A percentile compares a stretch with the other conserved stretches of the same genome.
Evolutionary conservation across 1,140 invertebrate genomes (phyloP).

Genomic region (Microplitis demolitor): DNA sequence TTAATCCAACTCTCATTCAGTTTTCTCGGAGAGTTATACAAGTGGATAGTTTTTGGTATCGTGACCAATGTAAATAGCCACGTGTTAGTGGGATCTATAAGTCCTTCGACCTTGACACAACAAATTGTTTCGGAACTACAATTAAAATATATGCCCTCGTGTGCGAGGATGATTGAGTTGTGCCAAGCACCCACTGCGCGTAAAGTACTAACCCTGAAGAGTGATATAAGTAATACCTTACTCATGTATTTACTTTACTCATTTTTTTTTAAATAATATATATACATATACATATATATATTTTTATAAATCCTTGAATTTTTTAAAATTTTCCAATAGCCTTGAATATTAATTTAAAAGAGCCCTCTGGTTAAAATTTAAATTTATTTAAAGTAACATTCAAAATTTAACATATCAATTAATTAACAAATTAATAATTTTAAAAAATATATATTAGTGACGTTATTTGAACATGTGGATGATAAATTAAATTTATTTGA

Average conservation of each 20-base stretch:
- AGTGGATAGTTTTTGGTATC: conserved; percentile 48
- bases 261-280: neutral
- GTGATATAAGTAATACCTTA: conserved; percentile 20
- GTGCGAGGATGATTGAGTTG: conserved; percentile 58
- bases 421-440: too few species aligned
- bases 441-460: too few species aligned
- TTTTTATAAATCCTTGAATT: neutral
- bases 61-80: conserved; percentile 53
- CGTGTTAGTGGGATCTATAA: conserved; percentile 26
- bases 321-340: neutral
- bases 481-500: too few species aligned
- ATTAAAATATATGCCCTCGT: conserved; percentile 57
- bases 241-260: neutral
- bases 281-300: neutral
- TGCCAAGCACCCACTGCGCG: conserved; percentile 51
- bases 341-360: neutral
- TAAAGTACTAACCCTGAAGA: conserved; percentile 23
- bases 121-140: conserved; percentile 60
- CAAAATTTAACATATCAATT: neutral
- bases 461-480: too few species aligned
- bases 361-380: neutral
- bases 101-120: conserved; percentile 57
- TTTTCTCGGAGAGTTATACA: conserved; percentile 43
- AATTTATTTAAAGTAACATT: neutral
- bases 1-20: neutral